Conservation (phyloP, 2,113 vertebrate genomes). For the Pedionomus torquatus region DNA sequence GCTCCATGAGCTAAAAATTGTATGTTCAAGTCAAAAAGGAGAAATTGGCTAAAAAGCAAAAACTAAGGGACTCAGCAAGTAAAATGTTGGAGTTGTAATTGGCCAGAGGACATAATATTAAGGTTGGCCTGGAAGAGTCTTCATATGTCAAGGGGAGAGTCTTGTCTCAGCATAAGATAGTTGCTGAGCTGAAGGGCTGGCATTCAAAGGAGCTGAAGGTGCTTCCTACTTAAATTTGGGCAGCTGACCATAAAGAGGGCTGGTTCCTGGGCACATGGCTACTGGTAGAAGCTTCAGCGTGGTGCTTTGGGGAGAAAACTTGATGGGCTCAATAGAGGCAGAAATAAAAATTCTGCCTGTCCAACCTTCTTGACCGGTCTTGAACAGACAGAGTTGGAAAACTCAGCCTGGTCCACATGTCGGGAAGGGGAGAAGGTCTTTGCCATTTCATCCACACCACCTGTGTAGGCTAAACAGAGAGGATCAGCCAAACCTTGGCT, state of each 20-base stretch:
- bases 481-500: background rate
- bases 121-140: background rate
- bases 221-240: background rate
- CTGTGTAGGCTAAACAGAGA: fast-evolving
- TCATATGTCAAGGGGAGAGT: background rate
- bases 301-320: background rate
- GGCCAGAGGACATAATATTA: background rate
- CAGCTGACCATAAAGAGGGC: background rate
- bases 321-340: background rate
- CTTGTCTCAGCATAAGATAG: background rate
- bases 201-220: background rate
- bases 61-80: background rate
- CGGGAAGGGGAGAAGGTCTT: background rate
- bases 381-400: background rate
- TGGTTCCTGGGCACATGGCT: background rate
- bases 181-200: background rate
- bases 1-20: background rate
- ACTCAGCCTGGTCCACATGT: background rate
- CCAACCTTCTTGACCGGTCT: fast-evolving
- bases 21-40: background rate
- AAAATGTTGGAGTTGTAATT: background rate
- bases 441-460: background rate
- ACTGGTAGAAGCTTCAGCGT: background rate
- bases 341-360: background rate
- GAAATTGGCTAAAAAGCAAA: background rate